A percentile compares a stretch with the other conserved stretches of the same genome.
These are phyloP conservation scores for Litoditis marina DNA, from an alignment of 2,888 invertebrate species.

Conservation along the genomic window DNA sequence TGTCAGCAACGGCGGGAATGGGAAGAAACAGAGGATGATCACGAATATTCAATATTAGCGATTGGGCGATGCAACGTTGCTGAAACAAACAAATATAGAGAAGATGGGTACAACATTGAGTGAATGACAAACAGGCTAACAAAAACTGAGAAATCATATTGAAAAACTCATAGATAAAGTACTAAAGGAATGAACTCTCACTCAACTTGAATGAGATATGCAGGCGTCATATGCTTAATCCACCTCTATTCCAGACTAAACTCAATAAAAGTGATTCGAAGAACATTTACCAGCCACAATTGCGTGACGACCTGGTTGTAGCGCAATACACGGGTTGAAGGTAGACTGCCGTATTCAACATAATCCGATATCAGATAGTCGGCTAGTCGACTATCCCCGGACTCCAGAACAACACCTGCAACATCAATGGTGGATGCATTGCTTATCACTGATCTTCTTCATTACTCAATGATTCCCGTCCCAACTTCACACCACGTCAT, in stretches of 20 bases:
- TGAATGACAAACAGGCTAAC: too few relatives aligned
- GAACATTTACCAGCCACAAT: slow-evolving; percentile 2
- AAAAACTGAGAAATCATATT: too few relatives aligned
- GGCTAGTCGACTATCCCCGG: not conserved
- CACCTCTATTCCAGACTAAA: too few relatives aligned
- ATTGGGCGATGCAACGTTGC: slow-evolving; percentile 2
- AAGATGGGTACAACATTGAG: too few relatives aligned
- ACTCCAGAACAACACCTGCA: not conserved
- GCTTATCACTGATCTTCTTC: too few relatives aligned
- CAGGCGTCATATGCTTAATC: too few relatives aligned
- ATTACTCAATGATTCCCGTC: too few relatives aligned
- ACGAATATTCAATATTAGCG: not conserved
- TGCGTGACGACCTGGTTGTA: slow-evolving; percentile 7
- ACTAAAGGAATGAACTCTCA: too few relatives aligned
- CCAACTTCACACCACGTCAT: too few relatives aligned
- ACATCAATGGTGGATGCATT: not conserved
- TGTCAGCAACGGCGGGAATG: slow-evolving; percentile 6
- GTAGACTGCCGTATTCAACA: slow-evolving; percentile 4
- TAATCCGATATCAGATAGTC: slow-evolving; percentile 6
- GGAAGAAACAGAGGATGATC: slow-evolving; percentile 5
- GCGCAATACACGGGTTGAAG: not conserved
- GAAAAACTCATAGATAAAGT: too few relatives aligned
- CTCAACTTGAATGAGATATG: too few relatives aligned
- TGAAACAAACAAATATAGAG: not conserved
- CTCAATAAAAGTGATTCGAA: too few relatives aligned